phyloP scores from a whole-genome alignment of 1,140 invertebrate species.

The Aphis gossypii region DNA sequence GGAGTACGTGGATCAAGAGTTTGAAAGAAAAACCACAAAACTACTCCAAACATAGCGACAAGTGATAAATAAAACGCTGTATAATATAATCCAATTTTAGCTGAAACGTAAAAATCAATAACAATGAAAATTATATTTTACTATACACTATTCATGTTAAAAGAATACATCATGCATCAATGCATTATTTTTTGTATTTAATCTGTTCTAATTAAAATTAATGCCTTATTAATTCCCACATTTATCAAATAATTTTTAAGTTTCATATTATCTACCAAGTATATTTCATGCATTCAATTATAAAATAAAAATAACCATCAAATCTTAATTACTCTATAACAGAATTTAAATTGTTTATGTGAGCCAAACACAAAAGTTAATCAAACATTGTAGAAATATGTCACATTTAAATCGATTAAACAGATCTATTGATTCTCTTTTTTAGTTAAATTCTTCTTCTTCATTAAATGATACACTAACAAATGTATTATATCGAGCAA shows the following conservation, averaged over 20 bases:
- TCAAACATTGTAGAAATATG: background rate
- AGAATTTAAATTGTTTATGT: background rate
- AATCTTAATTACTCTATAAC: background rate
- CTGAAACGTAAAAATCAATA: constrained; percentile 68
- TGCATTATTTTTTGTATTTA: background rate
- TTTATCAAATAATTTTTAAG: background rate
- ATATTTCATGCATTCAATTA: background rate
- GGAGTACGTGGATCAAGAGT: constrained; percentile 87
- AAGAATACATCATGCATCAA: too few species aligned
- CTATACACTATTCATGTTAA: too few species aligned
- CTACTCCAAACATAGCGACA: constrained; percentile 75
- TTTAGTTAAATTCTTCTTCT: too few species aligned
- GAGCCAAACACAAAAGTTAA: background rate
- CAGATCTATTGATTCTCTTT: too few species aligned
- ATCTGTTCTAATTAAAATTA: background rate
- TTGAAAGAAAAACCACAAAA: constrained; percentile 90
- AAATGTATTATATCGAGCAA: background rate
- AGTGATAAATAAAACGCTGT: constrained; percentile 80
- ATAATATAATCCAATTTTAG: constrained; percentile 91
- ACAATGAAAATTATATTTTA: background rate
- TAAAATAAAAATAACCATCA: background rate
- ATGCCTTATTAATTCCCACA: background rate
- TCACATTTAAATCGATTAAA: background rate
- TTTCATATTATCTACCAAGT: background rate
- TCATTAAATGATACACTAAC: too few species aligned